Evolutionary conservation across 2,888 invertebrate species (phyloP).

Genomic region (Drosophila neonasuta): DNA sequence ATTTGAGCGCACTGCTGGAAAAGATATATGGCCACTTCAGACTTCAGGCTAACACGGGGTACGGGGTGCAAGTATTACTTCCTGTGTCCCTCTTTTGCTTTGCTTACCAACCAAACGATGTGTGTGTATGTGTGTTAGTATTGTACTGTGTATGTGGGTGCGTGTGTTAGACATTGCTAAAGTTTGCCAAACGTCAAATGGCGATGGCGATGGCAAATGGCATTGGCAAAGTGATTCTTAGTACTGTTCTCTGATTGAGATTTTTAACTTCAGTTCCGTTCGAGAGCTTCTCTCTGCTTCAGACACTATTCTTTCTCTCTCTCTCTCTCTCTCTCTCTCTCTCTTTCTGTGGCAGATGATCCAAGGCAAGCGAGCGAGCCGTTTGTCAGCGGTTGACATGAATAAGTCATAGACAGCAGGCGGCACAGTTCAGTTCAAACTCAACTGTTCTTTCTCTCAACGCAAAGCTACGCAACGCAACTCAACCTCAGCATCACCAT

Average conservation of each 20-base stretch:
- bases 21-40: constrained; percentile 69
- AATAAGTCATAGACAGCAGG: constrained; percentile 68
- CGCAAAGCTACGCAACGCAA: too few species aligned
- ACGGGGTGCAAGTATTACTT: background rate
- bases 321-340: too few species aligned
- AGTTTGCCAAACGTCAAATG: background rate
- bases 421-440: constrained; percentile 16
- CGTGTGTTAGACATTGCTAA: constrained; percentile 56
- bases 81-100: background rate
- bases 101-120: background rate
- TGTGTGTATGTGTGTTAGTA: background rate
- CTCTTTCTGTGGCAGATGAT: background rate
- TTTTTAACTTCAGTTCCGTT: constrained; percentile 24
- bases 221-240: constrained; percentile 65
- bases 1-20: constrained; percentile 68
- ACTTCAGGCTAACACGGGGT: background rate
- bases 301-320: background rate
- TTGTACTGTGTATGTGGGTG: constrained; percentile 36
- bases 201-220: constrained; percentile 43
- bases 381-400: constrained; percentile 71
- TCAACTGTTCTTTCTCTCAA: constrained; percentile 20
- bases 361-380: constrained; percentile 31
- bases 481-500: background rate
- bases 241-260: constrained; percentile 59
- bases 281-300: background rate